A percentile compares a stretch with the other conserved stretches of the same genome.
Conservation (phyloP, 2,113 vertebrate genomes). For the Eonycteris spelaea region DNA sequence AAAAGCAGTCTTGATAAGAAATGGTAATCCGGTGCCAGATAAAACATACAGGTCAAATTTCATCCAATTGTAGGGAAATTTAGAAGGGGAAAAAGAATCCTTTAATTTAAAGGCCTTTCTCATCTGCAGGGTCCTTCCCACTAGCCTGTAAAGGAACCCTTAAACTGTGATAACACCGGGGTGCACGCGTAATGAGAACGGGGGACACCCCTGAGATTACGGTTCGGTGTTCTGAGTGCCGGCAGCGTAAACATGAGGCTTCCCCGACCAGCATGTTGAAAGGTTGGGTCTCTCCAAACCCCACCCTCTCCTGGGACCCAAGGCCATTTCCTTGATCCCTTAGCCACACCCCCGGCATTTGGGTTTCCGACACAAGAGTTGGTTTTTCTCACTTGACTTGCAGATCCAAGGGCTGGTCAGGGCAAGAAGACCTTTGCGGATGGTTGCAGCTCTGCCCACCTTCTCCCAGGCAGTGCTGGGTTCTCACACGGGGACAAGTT, state of each 20-base stretch:
- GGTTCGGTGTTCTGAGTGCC: neutral
- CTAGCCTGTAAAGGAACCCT: no score
- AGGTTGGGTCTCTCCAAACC: neutral
- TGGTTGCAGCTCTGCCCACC: neutral
- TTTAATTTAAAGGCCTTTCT: conserved; percentile 39
- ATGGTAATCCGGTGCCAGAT: conserved; percentile 64
- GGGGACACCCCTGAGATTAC: no score
- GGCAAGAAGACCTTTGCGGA: neutral
- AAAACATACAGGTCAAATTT: conserved; percentile 49
- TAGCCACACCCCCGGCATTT: fast-evolving
- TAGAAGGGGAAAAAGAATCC: neutral
- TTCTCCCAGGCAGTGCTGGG: neutral
- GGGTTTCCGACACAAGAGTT: neutral
- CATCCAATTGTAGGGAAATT: conserved; percentile 55
- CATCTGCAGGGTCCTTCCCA: conserved; percentile 12
- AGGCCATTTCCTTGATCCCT: neutral
- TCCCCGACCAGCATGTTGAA: neutral
- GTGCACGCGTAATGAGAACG: no score
- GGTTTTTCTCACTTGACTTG: neutral
- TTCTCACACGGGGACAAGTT: neutral
- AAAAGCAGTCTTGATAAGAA: conserved; percentile 70
- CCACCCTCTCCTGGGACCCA: neutral
- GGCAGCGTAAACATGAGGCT: no score
- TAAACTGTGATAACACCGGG: no score
- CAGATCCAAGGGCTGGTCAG: neutral